A percentile compares a stretch with the other conserved stretches of the same genome.
Conservation (phyloP, 2,888 invertebrate genomes). For the Chrysotoxum bicinctum region DNA sequence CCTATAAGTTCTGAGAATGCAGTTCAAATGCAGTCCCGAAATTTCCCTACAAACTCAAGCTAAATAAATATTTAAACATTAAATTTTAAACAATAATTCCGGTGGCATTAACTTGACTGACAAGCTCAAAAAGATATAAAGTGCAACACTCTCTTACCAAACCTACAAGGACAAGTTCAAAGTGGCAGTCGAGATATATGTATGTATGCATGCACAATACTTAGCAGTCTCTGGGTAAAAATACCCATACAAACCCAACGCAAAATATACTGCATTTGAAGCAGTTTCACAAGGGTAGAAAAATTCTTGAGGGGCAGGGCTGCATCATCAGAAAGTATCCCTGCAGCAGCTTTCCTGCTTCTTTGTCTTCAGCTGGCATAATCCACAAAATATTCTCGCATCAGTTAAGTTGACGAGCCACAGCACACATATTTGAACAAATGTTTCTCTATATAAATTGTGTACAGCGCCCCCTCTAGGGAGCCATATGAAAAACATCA, state of each 20-base stretch:
- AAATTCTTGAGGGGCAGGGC: neutral
- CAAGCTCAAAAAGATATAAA: conserved; percentile 52
- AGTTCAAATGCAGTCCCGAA: too few species aligned
- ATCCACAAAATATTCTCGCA: conserved; percentile 69
- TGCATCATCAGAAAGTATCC: conserved; percentile 3
- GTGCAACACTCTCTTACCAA: conserved; percentile 44
- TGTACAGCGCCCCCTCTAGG: conserved; percentile 24
- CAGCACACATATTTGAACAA: conserved; percentile 51
- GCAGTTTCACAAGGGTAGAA: neutral
- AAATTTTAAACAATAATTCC: conserved; percentile 42
- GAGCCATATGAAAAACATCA: conserved; percentile 52
- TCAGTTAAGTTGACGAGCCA: conserved; percentile 69
- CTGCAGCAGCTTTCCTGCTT: conserved; percentile 18
- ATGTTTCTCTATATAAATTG: conserved; percentile 41
- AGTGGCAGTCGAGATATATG: neutral
- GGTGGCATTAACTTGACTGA: conserved; percentile 45
- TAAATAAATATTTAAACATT: conserved; percentile 4
- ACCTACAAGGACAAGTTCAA: conserved; percentile 23
- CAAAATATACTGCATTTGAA: conserved; percentile 38
- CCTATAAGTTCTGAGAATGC: too few species aligned
- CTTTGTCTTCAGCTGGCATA: conserved; percentile 70
- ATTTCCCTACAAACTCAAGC: too few species aligned
- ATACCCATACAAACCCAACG: neutral
- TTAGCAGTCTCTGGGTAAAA: neutral
- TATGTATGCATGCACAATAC: neutral